These are phyloP conservation scores for Lypha dubia DNA, from an alignment of 2,888 invertebrate genomes.

Conservation along the genomic window DNA sequence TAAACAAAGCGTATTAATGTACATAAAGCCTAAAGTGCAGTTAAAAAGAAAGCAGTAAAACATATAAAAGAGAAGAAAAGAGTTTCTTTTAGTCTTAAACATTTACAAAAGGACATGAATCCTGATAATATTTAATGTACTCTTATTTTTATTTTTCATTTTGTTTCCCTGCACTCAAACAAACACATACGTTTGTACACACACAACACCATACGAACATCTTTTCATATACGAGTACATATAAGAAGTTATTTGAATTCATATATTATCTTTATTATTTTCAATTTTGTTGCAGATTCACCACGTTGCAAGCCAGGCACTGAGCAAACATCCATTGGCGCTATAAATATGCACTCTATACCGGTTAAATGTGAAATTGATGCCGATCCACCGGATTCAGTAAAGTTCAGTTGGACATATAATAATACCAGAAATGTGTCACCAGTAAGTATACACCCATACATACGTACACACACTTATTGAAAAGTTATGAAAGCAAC, in stretches of 20 bases:
- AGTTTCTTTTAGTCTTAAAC: neutral
- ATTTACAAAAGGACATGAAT: conserved; percentile 30
- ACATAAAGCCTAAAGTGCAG: conserved; percentile 40
- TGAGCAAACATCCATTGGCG: conserved; percentile 88
- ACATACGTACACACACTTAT: neutral
- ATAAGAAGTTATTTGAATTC: conserved; percentile 37
- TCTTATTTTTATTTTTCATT: conserved; percentile 33
- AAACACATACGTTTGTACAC: neutral
- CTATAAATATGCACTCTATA: conserved; percentile 89
- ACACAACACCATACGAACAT: neutral
- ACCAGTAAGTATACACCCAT: conserved; percentile 85
- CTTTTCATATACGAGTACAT: too few species aligned
- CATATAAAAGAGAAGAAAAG: conserved; percentile 31
- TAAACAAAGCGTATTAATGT: neutral
- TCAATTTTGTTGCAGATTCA: conserved; percentile 85
- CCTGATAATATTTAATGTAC: conserved; percentile 54
- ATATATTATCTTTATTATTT: neutral
- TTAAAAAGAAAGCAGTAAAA: conserved; percentile 25
- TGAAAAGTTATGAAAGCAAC: conserved; percentile 1
- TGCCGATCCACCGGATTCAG: conserved; percentile 88
- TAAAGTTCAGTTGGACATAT: conserved; percentile 93
- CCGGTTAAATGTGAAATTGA: conserved; percentile 92
- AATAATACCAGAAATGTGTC: conserved; percentile 91
- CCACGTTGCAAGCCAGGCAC: conserved; percentile 90
- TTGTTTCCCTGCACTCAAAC: neutral